These are phyloP conservation scores for Campoplex capitator DNA, from an alignment of 2,888 invertebrate genomes.

Conservation along the genomic window DNA sequence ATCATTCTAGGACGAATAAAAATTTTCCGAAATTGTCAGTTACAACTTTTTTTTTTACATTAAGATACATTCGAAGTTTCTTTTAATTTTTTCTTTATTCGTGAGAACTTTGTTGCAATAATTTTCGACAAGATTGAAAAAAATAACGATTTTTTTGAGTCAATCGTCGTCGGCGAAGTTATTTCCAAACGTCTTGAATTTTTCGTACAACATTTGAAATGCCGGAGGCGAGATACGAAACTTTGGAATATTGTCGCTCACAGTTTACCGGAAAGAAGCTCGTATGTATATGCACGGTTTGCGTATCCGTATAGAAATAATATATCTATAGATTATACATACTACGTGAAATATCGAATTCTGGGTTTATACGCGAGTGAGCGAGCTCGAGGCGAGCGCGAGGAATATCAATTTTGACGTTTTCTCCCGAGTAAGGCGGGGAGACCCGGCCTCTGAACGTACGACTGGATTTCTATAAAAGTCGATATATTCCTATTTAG, in stretches of 20 bases:
- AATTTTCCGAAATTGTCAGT: not conserved
- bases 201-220: constrained; percentile 34
- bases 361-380: constrained; percentile 78
- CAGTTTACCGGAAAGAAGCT: constrained; percentile 26
- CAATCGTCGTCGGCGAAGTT: not conserved
- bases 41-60: no score
- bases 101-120: not conserved
- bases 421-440: constrained; percentile 70
- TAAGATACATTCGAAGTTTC: no score
- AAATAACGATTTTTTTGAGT: not conserved
- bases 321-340: constrained; percentile 20
- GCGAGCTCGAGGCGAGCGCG: constrained; percentile 75
- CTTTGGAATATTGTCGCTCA: constrained; percentile 38
- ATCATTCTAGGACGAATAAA: not conserved
- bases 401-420: constrained; percentile 83
- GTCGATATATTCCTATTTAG: constrained; percentile 81
- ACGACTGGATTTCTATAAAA: constrained; percentile 76
- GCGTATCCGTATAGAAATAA: constrained; percentile 21
- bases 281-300: constrained; percentile 7
- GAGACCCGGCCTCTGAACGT: constrained; percentile 54
- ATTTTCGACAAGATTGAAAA: not conserved
- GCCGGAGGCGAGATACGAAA: constrained; percentile 42
- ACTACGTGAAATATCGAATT: constrained; percentile 81
- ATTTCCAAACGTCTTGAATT: constrained; percentile 35
- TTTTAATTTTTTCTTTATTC: no score